A percentile compares a stretch with the other conserved stretches of the same genome.
phyloP scores from a whole-genome alignment of 2,888 invertebrate genomes.

The Clistopyga incitator region DNA sequence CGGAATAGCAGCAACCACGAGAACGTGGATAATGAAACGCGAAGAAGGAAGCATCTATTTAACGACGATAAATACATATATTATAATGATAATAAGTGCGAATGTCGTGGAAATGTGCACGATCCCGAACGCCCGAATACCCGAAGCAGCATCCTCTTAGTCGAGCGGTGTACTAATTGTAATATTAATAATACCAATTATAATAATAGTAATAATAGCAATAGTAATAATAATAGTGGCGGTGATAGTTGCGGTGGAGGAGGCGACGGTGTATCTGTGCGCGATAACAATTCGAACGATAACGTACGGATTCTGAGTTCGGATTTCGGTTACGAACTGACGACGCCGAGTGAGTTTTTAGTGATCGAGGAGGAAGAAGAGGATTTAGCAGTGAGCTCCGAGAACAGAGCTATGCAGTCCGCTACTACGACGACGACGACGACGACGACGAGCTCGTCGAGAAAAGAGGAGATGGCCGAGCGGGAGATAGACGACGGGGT shows the following conservation, averaged over 20 bases:
- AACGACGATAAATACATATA: slow-evolving; percentile 20
- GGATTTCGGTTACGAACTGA: slow-evolving; percentile 43
- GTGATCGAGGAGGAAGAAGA: slow-evolving; percentile 15
- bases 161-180: slow-evolving; percentile 74
- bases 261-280: slow-evolving; percentile 38
- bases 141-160: slow-evolving; percentile 84
- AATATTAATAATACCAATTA: slow-evolving; percentile 61
- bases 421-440: slow-evolving; percentile 55
- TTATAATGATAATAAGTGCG: slow-evolving; percentile 46
- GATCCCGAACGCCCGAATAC: slow-evolving; percentile 78
- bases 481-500: slow-evolving; percentile 60
- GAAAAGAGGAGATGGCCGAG: slow-evolving; percentile 62
- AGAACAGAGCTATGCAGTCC: slow-evolving; percentile 75
- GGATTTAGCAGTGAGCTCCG: slow-evolving; percentile 28
- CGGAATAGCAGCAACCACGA: slow-evolving; percentile 40
- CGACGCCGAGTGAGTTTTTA: slow-evolving; percentile 20
- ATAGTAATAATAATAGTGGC: slow-evolving; percentile 63
- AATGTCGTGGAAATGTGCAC: slow-evolving; percentile 73
- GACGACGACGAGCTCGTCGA: slow-evolving; percentile 56
- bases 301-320: slow-evolving; percentile 26
- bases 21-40: slow-evolving; percentile 31
- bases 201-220: slow-evolving; percentile 50
- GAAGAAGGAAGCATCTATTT: slow-evolving; percentile 13
- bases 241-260: slow-evolving; percentile 40
- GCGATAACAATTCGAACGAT: slow-evolving; percentile 45